phyloP scores from a whole-genome alignment of 1,140 invertebrate species.

The Drosophila mauritiana region DNA sequence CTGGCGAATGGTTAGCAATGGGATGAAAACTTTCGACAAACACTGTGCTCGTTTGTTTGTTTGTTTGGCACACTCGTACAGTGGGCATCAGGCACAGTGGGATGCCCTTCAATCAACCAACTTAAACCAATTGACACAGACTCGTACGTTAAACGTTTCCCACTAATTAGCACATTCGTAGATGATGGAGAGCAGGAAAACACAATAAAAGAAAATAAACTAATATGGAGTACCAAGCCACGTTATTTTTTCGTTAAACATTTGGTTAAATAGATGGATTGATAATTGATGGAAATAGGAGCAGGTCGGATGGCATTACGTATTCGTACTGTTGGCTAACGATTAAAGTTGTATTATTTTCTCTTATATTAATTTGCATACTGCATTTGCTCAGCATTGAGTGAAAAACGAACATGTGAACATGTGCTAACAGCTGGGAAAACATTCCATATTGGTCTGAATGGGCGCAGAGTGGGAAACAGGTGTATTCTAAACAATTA shows the following conservation, averaged over 20 bases:
- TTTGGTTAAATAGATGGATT: slow-evolving; percentile 45
- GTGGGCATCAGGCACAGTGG: slow-evolving; percentile 34
- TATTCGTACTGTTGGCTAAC: slow-evolving; percentile 6
- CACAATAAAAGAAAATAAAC: slow-evolving; percentile 17
- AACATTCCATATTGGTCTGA: slow-evolving; percentile 12
- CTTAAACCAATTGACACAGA: slow-evolving; percentile 51
- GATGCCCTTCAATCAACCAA: slow-evolving; percentile 58
- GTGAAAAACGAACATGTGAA: slow-evolving; percentile 9
- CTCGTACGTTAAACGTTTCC: slow-evolving; percentile 67
- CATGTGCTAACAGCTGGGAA: slow-evolving; percentile 24
- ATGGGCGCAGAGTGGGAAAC: slow-evolving; percentile 6
- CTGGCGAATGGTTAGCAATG: slow-evolving; percentile 28
- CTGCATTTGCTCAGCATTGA: slow-evolving; percentile 17
- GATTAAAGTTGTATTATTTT: not conserved
- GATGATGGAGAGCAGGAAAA: slow-evolving; percentile 21
- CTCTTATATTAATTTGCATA: slow-evolving; percentile 32
- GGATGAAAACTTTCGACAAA: slow-evolving; percentile 35
- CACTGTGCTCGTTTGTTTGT: slow-evolving; percentile 13
- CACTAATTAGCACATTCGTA: slow-evolving; percentile 71
- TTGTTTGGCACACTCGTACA: slow-evolving; percentile 28
- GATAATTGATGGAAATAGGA: slow-evolving; percentile 44
- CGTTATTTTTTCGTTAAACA: slow-evolving; percentile 39
- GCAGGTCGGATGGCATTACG: slow-evolving; percentile 15
- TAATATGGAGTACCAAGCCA: slow-evolving; percentile 29
- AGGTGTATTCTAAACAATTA: slow-evolving; percentile 17